Evolutionary conservation across 2,113 vertebrate species (phyloP).

Genomic region (Eudorcas thomsonii): DNA sequence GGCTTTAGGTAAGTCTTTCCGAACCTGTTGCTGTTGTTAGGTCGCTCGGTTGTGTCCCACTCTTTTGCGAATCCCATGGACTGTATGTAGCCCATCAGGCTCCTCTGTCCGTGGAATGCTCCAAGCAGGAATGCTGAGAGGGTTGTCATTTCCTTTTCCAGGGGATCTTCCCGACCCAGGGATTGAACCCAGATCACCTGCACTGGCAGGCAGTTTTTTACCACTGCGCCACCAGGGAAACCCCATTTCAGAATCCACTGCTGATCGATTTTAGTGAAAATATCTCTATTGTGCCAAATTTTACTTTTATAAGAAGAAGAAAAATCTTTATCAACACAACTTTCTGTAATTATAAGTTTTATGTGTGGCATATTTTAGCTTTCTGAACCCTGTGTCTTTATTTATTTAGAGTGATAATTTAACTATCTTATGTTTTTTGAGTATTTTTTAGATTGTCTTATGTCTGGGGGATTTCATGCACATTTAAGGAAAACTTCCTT

Average conservation of each 20-base stretch:
- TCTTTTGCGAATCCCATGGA: not conserved
- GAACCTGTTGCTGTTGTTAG: not conserved
- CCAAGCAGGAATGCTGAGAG: not conserved
- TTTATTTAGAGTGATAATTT: not conserved
- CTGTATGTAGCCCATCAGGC: not conserved
- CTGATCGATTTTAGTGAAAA: not conserved
- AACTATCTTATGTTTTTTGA: not conserved
- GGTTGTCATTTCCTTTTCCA: not conserved
- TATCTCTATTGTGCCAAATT: not conserved
- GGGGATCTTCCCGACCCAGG: not conserved
- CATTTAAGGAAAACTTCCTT: not conserved
- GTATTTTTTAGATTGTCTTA: not conserved
- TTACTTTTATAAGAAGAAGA: not conserved
- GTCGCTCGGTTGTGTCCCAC: not conserved
- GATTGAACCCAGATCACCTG: not conserved
- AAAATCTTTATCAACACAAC: not conserved
- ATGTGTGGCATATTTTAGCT: not conserved
- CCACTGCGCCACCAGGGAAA: rapidly evolving
- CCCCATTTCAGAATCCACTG: not conserved
- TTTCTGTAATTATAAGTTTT: not conserved
- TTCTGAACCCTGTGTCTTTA: not conserved
- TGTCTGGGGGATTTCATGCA: not conserved
- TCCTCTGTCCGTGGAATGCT: not conserved
- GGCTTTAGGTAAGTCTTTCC: not conserved
- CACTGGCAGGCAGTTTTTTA: not conserved